phyloP scores from a whole-genome alignment of 2,888 invertebrate species.

The Hoplodrina blanda region DNA sequence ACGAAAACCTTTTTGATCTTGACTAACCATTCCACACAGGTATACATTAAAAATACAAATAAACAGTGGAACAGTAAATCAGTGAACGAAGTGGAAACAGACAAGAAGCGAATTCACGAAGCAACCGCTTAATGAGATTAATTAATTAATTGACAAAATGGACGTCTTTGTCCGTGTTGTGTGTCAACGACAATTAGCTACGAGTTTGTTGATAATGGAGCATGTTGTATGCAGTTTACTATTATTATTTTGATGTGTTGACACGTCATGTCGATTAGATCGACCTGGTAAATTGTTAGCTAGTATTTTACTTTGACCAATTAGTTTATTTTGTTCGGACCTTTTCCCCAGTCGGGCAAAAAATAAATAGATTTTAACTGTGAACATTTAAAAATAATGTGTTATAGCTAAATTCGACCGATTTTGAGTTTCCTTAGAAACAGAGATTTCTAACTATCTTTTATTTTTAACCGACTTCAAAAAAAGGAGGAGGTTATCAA shows the following conservation, averaged over 20 bases:
- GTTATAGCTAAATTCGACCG: too few species aligned
- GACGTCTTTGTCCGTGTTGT: conserved; percentile 47
- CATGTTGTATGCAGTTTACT: neutral
- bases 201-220: conserved; percentile 29
- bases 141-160: conserved; percentile 60
- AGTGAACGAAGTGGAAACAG: conserved; percentile 20
- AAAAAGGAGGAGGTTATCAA: too few species aligned
- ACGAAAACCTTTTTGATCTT: neutral
- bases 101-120: conserved; percentile 42
- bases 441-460: too few species aligned
- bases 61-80: conserved; percentile 27
- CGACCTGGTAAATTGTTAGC: neutral
- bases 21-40: too few species aligned
- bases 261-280: neutral
- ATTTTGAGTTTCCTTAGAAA: too few species aligned
- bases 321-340: too few species aligned
- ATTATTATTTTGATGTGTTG: neutral
- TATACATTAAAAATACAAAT: neutral
- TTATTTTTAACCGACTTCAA: too few species aligned
- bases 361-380: too few species aligned
- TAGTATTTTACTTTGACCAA: conserved; percentile 2
- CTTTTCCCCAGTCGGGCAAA: too few species aligned
- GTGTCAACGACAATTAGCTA: conserved; percentile 47
- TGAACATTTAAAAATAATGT: too few species aligned
- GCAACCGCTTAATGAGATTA: conserved; percentile 55